A percentile compares a stretch with the other conserved stretches of the same genome.
These are phyloP conservation scores for Falcaria lacertinaria DNA, from an alignment of 2,888 invertebrate species.

Conservation along the genomic window DNA sequence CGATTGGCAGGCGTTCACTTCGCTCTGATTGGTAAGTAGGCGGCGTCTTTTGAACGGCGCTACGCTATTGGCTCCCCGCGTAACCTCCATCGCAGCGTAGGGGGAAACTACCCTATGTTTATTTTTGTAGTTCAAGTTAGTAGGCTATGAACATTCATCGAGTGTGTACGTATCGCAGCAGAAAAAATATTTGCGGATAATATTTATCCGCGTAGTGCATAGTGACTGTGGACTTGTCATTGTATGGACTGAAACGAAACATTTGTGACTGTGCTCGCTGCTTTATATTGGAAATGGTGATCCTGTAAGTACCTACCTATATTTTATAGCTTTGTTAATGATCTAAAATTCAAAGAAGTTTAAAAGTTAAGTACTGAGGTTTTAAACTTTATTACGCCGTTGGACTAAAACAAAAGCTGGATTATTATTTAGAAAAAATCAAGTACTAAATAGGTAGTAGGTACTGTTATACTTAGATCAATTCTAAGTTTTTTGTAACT, in stretches of 20 bases:
- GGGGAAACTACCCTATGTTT: conserved; percentile 73
- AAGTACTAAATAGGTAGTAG: too few species aligned
- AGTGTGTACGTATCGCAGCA: conserved; percentile 39
- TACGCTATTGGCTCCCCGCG: conserved; percentile 39
- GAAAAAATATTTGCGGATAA: conserved; percentile 15
- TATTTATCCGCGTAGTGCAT: conserved; percentile 14
- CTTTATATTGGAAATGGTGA: conserved; percentile 67
- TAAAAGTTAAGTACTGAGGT: conserved; percentile 7
- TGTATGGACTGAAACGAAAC: conserved; percentile 23
- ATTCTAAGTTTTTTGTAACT: too few species aligned
- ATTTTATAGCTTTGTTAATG: not conserved
- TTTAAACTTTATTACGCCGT: too few species aligned
- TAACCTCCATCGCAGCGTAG: conserved; percentile 48
- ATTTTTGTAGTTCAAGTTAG: conserved; percentile 73
- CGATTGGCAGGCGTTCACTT: conserved; percentile 42
- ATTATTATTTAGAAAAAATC: too few species aligned
- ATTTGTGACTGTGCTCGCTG: conserved; percentile 43
- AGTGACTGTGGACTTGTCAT: conserved; percentile 48
- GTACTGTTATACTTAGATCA: too few species aligned
- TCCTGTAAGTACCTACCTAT: conserved; percentile 58
- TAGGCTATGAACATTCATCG: conserved; percentile 63
- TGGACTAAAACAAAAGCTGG: too few species aligned
- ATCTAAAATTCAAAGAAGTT: too few species aligned
- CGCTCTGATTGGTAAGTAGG: conserved; percentile 57
- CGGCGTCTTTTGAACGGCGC: conserved; percentile 33